Base-by-base conservation (phyloP, 2,888 invertebrate species). In the Campopleginae sp. region DNA sequence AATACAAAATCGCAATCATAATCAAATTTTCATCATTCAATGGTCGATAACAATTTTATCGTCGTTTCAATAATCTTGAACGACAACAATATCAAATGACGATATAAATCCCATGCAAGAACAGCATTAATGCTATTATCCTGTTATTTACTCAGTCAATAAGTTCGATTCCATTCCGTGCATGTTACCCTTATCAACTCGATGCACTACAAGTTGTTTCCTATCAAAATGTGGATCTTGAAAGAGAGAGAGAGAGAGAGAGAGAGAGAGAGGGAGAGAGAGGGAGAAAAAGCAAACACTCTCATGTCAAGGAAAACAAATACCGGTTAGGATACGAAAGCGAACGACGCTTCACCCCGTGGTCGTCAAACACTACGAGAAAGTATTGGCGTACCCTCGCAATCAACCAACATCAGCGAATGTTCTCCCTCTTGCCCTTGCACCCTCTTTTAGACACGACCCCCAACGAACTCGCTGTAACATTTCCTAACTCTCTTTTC, bases 271-370 rank as follows among this genome's bases (percentile, higher is more conserved):
- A 71, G 17, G 12, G 48, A 66, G 33, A 19, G 27, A 27, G 46
- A 31, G 12, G 23, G 7, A 14, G 27, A 72, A 14, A 33, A 38
- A 63, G 44, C 14, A 72, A 58, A 74, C 58, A 38, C 33, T 58
- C 19, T n/a, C 33, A 63, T 38, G 27, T 54, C 54, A 54, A 54
- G 38, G 38, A 54, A 54, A 23, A 54, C 31, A 33, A 72, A 54
- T 12, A 19, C 31, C 31, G 17, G 17, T 31, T n/a, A n/a, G 17
- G 33, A 72, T 44, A 38, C 68, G 48, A 63, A 82, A 77, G 65
- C n/a, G 54, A 78, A 46, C 42, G 33, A 66, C 71, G 72, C 66
- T 14, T 54, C 31, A 79, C 48, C 63, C 58, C 78, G 70, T 48
- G 27, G 77, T 81, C 44, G 61, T 61, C 44, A 23, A 58, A 63